A percentile compares a stretch with the other conserved stretches of the same genome.
Evolutionary conservation across 2,113 vertebrate genomes (phyloP).

Genomic region (Tursiops truncatus): DNA sequence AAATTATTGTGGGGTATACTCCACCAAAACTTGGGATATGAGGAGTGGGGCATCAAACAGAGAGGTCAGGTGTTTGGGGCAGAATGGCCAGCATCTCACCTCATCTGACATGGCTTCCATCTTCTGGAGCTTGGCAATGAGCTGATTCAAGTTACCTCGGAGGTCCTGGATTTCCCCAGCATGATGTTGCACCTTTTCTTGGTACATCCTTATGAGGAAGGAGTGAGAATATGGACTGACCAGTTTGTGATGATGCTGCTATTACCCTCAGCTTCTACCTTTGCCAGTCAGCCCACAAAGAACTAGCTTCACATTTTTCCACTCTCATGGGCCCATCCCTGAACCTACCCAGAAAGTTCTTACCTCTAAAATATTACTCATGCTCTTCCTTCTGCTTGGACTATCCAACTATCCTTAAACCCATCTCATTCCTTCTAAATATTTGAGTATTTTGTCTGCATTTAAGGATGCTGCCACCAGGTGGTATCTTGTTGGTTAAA

Average conservation of each 20-base stretch:
- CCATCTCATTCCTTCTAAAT: constrained; percentile 9
- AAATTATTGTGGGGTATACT: not conserved
- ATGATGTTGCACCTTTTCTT: constrained; percentile 73
- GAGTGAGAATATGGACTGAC: not conserved
- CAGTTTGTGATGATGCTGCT: not conserved
- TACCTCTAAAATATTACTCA: not conserved
- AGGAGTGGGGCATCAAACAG: not conserved
- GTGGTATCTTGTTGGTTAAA: constrained; percentile 8
- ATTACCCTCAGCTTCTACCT: not conserved
- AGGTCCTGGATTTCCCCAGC: constrained; percentile 76
- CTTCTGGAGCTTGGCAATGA: constrained; percentile 69
- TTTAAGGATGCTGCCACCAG: constrained; percentile 13
- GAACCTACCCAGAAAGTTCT: not conserved
- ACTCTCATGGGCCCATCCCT: not conserved
- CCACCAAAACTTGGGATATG: not conserved
- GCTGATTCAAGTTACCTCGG: constrained; percentile 63
- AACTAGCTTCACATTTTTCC: not conserved
- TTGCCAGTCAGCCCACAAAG: not conserved
- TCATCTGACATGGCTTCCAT: constrained; percentile 76
- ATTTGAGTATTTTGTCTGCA: not conserved
- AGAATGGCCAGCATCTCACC: constrained; percentile 49
- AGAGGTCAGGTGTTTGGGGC: not conserved
- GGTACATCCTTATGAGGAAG: constrained; percentile 65
- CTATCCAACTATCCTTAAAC: not conserved
- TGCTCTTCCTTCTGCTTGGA: not conserved